Conservation (phyloP, 2,113 vertebrate species). For the Ptyas mucosa region DNA sequence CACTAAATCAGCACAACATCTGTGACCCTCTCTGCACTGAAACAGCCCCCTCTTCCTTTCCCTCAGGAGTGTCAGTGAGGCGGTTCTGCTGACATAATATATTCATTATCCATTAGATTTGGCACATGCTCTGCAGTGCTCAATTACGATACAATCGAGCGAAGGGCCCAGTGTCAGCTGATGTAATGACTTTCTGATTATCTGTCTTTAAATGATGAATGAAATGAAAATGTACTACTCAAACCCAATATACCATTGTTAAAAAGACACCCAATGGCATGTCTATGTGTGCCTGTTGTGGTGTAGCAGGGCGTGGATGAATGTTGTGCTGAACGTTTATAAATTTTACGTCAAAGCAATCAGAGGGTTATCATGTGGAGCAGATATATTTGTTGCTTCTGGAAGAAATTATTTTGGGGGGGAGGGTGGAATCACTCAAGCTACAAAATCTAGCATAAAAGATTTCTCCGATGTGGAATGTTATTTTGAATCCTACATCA, state of each 20-base stretch:
- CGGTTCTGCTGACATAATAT: slow-evolving; percentile 75
- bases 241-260: slow-evolving; percentile 68
- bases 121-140: slow-evolving; percentile 76
- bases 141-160: slow-evolving; percentile 88
- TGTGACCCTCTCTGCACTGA: slow-evolving; percentile 69
- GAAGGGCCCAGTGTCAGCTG: slow-evolving; percentile 81
- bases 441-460: neutral
- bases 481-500: neutral
- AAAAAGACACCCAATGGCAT: slow-evolving; percentile 68
- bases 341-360: slow-evolving; percentile 32
- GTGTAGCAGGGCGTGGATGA: slow-evolving; percentile 39
- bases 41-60: slow-evolving; percentile 55
- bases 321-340: slow-evolving; percentile 14
- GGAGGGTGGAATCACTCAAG: neutral
- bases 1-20: slow-evolving; percentile 74
- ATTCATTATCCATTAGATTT: slow-evolving; percentile 83
- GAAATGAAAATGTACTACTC: slow-evolving; percentile 88
- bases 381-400: rapidly evolving
- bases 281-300: slow-evolving; percentile 39
- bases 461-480: neutral
- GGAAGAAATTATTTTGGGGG: neutral
- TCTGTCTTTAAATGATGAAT: slow-evolving; percentile 99
- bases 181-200: slow-evolving; percentile 99
- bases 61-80: slow-evolving; percentile 66
- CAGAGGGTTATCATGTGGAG: neutral